Evolutionary conservation across 1,140 invertebrate species (phyloP).

Genomic region (Macrotrachela quadricornifera): DNA sequence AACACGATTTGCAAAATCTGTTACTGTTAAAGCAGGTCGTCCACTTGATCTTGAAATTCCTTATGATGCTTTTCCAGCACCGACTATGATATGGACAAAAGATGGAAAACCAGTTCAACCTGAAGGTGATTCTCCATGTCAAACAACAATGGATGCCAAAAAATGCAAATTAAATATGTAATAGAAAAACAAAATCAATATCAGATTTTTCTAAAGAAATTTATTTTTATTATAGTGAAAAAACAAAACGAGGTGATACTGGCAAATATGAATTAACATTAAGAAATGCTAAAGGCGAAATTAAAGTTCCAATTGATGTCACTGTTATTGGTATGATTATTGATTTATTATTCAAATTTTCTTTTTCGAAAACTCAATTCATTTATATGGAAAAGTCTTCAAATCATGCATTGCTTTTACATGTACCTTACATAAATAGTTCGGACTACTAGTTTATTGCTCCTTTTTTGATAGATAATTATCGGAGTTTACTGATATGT

Average conservation of each 20-base stretch:
- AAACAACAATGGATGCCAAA: not conserved
- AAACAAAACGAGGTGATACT: conserved; percentile 48
- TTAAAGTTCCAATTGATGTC: conserved; percentile 35
- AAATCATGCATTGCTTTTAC: not conserved
- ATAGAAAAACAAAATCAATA: too few species aligned
- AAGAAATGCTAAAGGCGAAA: conserved; percentile 63
- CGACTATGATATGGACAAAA: conserved; percentile 24
- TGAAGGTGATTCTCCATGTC: conserved; percentile 41
- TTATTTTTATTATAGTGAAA: conserved; percentile 44
- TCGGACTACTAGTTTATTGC: too few species aligned
- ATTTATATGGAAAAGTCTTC: too few species aligned
- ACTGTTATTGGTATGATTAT: conserved; percentile 5
- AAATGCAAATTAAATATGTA: conserved; percentile 9
- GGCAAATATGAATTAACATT: conserved; percentile 67
- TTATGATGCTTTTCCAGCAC: conserved; percentile 41
- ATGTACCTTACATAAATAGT: not conserved
- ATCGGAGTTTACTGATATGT: too few species aligned
- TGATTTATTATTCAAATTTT: too few species aligned
- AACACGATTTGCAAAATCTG: conserved; percentile 23
- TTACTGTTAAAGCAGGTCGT: conserved; percentile 26
- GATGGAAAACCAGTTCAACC: conserved; percentile 61
- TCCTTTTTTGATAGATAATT: too few species aligned
- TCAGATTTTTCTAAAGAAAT: not conserved
- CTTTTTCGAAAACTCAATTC: too few species aligned
- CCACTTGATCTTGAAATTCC: conserved; percentile 45